A percentile compares a stretch with the other conserved stretches of the same genome.
These are phyloP conservation scores for Apostichopus californicus DNA, from an alignment of 35 echinoderm and acorn worm genomes.

Conservation along the genomic window DNA sequence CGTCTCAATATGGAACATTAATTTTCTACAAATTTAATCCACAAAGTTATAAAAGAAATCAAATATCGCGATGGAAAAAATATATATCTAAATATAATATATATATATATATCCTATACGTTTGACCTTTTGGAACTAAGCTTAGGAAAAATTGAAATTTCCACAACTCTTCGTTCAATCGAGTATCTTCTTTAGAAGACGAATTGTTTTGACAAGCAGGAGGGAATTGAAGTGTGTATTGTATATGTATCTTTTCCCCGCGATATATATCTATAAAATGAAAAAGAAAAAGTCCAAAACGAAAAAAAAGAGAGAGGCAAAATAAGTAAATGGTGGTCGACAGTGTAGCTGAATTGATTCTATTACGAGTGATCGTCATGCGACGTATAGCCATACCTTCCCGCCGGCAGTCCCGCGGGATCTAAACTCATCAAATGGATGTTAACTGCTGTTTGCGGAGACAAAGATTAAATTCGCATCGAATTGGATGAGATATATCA, in stretches of 20 bases:
- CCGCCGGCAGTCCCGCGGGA: conserved; percentile 43
- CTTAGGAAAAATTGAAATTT: too few relatives aligned
- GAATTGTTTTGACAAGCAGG: conserved; percentile 48
- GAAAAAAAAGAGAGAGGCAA: background rate
- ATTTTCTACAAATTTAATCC: too few relatives aligned
- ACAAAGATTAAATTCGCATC: conserved; percentile 30
- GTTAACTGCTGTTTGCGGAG: conserved; percentile 41
- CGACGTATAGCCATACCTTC: conserved; percentile 9
- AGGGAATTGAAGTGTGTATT: background rate
- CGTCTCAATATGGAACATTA: too few relatives aligned
- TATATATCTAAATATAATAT: too few relatives aligned
- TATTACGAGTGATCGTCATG: conserved; percentile 38
- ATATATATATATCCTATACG: too few relatives aligned
- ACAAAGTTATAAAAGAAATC: too few relatives aligned
- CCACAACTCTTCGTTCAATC: background rate
- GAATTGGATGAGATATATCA: conserved; percentile 35
- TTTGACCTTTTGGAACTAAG: background rate
- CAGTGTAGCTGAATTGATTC: conserved; percentile 23
- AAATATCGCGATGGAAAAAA: background rate
- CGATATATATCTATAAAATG: background rate
- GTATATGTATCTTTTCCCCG: background rate
- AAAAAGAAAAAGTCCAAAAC: background rate
- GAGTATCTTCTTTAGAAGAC: background rate
- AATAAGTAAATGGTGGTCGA: background rate
- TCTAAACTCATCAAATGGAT: conserved; percentile 37